Evolutionary conservation across 2,797 vertebrate species (phyloP).

Genomic region (Poeciliopsis presidionis): DNA sequence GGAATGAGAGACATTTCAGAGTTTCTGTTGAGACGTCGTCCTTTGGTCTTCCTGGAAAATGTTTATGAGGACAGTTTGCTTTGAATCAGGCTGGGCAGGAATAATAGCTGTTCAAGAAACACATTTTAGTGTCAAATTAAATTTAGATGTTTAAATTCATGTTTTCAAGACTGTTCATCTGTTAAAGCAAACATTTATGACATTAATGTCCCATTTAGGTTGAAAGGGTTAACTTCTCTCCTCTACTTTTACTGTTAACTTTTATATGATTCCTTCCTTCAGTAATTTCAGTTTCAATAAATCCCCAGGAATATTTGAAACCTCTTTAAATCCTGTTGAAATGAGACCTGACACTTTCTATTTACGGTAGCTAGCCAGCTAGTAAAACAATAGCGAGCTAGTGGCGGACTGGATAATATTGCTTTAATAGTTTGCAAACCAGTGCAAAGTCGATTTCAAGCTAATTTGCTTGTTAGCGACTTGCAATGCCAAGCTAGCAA

Average conservation of each 20-base stretch:
- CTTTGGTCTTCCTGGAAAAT: constrained; percentile 11
- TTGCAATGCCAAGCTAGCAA: neutral
- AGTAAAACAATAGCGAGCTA: neutral
- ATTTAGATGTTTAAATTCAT: neutral
- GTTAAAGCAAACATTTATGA: neutral
- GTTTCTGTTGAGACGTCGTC: constrained; percentile 6
- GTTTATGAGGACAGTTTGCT: constrained; percentile 46
- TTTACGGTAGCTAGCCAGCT: neutral
- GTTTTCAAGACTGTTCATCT: neutral
- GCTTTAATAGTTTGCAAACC: neutral
- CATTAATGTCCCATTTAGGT: neutral
- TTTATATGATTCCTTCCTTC: neutral
- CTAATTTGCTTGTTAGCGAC: neutral
- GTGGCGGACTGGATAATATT: neutral
- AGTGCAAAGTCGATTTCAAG: neutral
- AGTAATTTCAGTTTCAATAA: neutral
- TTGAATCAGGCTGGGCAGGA: neutral
- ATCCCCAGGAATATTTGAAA: neutral
- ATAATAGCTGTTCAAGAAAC: neutral
- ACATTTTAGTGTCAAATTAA: neutral
- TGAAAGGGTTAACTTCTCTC: neutral
- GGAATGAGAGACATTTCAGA: constrained; percentile 1
- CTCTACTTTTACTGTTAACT: neutral
- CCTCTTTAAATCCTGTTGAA: neutral
- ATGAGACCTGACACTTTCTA: neutral